phyloP scores from a whole-genome alignment of 2,888 invertebrate species.

The Synergus gifuensis region DNA sequence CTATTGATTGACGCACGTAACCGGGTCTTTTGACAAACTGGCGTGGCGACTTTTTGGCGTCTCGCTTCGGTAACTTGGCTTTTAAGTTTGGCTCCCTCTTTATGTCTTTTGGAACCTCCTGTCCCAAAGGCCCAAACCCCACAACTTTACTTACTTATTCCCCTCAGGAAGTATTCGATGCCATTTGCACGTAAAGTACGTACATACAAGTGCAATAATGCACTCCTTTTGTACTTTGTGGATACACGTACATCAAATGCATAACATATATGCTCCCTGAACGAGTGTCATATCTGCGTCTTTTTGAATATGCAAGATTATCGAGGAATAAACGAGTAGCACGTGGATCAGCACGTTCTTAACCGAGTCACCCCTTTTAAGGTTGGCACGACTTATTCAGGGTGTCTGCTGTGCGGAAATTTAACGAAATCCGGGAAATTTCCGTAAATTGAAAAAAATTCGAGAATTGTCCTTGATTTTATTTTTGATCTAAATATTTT shows the following conservation, averaged over 20 bases:
- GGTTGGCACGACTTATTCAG: not conserved
- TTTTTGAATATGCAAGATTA: constrained; percentile 12
- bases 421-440: no score
- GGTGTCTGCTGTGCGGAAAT: no score
- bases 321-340: constrained; percentile 20
- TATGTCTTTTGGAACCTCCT: not conserved
- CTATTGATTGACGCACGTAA: not conserved
- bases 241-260: not conserved
- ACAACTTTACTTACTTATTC: not conserved
- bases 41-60: constrained; percentile 38
- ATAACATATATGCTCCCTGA: not conserved
- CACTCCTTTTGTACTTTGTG: constrained; percentile 7
- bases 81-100: constrained; percentile 13
- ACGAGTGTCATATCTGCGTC: not conserved
- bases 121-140: not conserved
- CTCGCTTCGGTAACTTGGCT: constrained; percentile 36
- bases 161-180: constrained; percentile 32
- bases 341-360: constrained; percentile 29
- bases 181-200: constrained; percentile 21
- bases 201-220: constrained; percentile 12
- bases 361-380: not conserved
- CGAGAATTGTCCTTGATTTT: no score
- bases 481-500: no score
- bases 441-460: no score
- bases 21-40: constrained; percentile 34